Evolutionary conservation across 1,140 invertebrate genomes (phyloP).

Genomic region (Bathynomus jamesi): DNA sequence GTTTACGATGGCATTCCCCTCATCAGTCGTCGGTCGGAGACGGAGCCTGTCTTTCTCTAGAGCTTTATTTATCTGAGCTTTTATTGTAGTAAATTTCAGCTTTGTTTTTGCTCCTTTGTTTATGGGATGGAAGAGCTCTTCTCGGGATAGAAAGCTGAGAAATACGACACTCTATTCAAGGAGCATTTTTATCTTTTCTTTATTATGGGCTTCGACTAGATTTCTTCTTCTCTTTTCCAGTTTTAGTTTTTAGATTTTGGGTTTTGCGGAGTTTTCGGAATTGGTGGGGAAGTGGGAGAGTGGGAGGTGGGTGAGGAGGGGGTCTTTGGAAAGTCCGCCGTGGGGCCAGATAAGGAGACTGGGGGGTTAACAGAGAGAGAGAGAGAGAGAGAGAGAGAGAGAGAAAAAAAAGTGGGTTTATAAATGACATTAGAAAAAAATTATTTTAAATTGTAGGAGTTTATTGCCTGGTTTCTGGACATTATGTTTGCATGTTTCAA

Average conservation of each 20-base stretch:
- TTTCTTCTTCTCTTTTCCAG: neutral
- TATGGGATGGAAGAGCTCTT: neutral
- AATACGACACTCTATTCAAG: neutral
- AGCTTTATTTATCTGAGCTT: neutral
- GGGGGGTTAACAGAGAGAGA: too few species aligned
- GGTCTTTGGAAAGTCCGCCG: neutral
- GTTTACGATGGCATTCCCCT: neutral
- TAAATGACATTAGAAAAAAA: neutral
- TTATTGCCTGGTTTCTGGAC: neutral
- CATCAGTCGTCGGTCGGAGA: neutral
- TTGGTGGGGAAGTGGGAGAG: neutral
- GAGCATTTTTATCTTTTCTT: neutral
- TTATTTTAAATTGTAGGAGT: neutral
- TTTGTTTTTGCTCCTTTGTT: constrained; percentile 1
- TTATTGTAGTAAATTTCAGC: constrained; percentile 1
- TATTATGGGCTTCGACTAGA: constrained; percentile 1
- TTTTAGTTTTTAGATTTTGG: neutral
- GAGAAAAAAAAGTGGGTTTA: too few species aligned
- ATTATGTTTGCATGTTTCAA: neutral
- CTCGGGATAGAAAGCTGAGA: neutral
- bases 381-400: too few species aligned
- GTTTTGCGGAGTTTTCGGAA: neutral
- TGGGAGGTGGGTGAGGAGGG: neutral
- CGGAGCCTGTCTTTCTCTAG: neutral
- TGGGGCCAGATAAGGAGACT: too few species aligned